Base-by-base conservation (phyloP, 2,888 invertebrate genomes). In the Axea sp. region DNA sequence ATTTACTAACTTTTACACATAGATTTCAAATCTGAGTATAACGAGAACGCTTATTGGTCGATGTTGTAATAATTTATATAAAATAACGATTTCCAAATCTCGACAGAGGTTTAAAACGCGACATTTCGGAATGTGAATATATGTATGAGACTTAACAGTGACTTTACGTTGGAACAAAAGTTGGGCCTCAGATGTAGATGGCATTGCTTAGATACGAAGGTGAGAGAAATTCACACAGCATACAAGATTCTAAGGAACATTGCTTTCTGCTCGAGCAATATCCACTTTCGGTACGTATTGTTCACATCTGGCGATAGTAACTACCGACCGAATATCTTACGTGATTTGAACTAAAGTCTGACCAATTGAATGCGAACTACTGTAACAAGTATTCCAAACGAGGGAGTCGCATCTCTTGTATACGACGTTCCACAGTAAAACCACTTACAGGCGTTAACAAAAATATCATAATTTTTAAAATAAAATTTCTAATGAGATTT, bases 221-320 rank as follows among this genome's bases (percentile, higher is more conserved):
- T 65, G 37, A 39, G 41, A 39, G 59, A 67, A 60, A 41, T 73
- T 64, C 49, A 8, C 62, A 45, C 45, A 49, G 49, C 24, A 41
- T 47, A 19, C 62, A 35, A 53, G 57, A 11, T n/a, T 49, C 37
- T 35, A 49, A 73, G 62, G 51, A 73, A 67, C 67, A 59, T 67
- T 65, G 62, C 67, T 73, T 67, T 22, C 62, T 60, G 68, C 47
- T 65, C 11, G 24, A 9, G 69, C 65, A 73, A 68, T 73, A 78
- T 76, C 69, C 76, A 74, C 71, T 76, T 72, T 47, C 59, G 47
- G 68, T 72, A 72, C 73, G 73, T 76, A 78, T 78, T 78, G 78
- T 77, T 78, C 76, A 43, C 78, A 75, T 77, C 75, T 77, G 77
- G 77, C 73, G 55, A 57, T 75, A 74, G 73, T 76, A 76, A 76